Percentiles rank a stretch among this genome's conserved stretches.
Conservation (phyloP, 2,113 vertebrate genomes). For the Aplodontia rufa region DNA sequence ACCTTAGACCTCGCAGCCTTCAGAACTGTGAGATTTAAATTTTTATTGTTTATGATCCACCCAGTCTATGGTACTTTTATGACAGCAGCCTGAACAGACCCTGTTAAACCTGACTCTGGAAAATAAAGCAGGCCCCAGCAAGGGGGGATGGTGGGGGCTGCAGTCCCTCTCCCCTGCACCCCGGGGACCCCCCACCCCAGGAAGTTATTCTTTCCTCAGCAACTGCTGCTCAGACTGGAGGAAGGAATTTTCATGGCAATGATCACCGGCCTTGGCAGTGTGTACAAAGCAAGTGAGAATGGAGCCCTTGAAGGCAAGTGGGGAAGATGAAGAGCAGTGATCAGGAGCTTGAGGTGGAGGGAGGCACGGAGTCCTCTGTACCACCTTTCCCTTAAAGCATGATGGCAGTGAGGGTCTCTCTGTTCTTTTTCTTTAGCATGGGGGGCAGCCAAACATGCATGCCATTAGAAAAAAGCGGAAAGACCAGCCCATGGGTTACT, state of each 20-base stretch:
- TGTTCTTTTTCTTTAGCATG: neutral
- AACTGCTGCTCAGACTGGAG: neutral
- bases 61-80: too few species aligned
- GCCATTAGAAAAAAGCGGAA: neutral
- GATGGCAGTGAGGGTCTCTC: neutral
- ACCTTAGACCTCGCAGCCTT: too few species aligned
- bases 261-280: fast-evolving
- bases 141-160: too few species aligned
- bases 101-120: too few species aligned
- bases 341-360: neutral
- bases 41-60: too few species aligned
- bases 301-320: fast-evolving
- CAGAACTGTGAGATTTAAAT: too few species aligned
- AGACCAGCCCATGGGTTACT: neutral
- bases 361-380: neutral
- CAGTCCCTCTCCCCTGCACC: too few species aligned
- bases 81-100: too few species aligned
- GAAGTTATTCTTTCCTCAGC: too few species aligned
- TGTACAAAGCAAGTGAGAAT: neutral
- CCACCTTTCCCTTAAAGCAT: neutral
- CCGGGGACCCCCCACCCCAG: too few species aligned
- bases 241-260: neutral
- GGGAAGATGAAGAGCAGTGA: neutral
- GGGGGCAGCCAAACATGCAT: neutral
- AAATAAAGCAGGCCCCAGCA: too few species aligned